Conservation (phyloP, 2,797 vertebrate genomes). For the Malacoraja senta region DNA sequence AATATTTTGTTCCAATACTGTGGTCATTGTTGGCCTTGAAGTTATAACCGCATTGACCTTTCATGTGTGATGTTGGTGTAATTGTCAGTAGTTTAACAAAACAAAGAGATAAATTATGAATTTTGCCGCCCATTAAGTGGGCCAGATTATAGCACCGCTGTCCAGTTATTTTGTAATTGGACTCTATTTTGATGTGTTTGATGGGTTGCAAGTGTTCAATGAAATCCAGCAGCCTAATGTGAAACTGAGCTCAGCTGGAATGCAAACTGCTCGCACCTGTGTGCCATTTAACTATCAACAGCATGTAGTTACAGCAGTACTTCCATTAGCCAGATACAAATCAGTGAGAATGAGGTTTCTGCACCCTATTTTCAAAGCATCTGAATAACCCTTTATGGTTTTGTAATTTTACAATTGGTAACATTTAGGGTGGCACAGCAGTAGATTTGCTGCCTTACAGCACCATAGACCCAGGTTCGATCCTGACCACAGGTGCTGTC, state of each 20-base stretch:
- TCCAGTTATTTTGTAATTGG: neutral
- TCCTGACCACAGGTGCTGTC: no score
- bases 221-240: neutral
- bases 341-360: neutral
- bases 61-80: neutral
- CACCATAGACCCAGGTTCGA: no score
- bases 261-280: neutral
- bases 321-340: neutral
- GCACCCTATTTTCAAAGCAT: neutral
- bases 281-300: neutral
- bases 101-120: neutral
- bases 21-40: constrained; percentile 21
- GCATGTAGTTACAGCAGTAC: neutral
- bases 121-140: no score
- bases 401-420: neutral
- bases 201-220: neutral
- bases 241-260: neutral
- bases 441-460: no score
- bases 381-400: neutral
- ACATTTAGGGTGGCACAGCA: no score
- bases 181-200: neutral
- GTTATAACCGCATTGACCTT: neutral
- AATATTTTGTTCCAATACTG: constrained; percentile 1
- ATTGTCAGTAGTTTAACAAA: neutral
- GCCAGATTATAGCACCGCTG: neutral